A percentile compares a stretch with the other conserved stretches of the same genome.
phyloP scores from a whole-genome alignment of 2,888 invertebrate species.

The Drosophila subquinaria region DNA sequence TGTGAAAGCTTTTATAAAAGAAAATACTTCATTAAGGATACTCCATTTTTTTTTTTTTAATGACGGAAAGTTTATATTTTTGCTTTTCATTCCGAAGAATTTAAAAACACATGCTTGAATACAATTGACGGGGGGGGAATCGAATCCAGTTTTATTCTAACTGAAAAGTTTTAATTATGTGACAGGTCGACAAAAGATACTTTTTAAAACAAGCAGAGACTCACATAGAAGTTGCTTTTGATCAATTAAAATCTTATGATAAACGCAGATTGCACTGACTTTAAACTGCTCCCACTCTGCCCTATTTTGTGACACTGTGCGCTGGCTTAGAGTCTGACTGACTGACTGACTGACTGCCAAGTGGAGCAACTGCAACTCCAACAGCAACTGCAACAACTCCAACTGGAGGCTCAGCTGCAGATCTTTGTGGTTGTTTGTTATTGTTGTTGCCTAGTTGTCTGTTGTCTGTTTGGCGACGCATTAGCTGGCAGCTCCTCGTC shows the following conservation, averaged over 20 bases:
- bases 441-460: background rate
- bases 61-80: too few relatives aligned
- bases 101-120: too few relatives aligned
- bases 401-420: constrained; percentile 41
- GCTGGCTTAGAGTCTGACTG: constrained; percentile 56
- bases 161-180: too few relatives aligned
- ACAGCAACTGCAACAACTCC: constrained; percentile 21
- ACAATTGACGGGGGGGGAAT: too few relatives aligned
- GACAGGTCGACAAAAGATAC: too few relatives aligned
- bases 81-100: too few relatives aligned
- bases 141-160: too few relatives aligned
- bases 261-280: background rate
- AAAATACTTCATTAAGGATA: background rate
- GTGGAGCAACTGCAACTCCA: constrained; percentile 43
- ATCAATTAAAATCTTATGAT: background rate
- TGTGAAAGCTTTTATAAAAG: too few relatives aligned
- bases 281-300: background rate
- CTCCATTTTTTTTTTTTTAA: too few relatives aligned
- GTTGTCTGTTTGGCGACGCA: constrained; percentile 47
- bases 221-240: too few relatives aligned
- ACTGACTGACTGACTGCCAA: constrained; percentile 33
- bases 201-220: background rate
- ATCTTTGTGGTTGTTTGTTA: constrained; percentile 6
- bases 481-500: constrained; percentile 40
- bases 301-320: constrained; percentile 41